Conservation (phyloP, 2,113 vertebrate genomes). For the Caranx melampygus region DNA sequence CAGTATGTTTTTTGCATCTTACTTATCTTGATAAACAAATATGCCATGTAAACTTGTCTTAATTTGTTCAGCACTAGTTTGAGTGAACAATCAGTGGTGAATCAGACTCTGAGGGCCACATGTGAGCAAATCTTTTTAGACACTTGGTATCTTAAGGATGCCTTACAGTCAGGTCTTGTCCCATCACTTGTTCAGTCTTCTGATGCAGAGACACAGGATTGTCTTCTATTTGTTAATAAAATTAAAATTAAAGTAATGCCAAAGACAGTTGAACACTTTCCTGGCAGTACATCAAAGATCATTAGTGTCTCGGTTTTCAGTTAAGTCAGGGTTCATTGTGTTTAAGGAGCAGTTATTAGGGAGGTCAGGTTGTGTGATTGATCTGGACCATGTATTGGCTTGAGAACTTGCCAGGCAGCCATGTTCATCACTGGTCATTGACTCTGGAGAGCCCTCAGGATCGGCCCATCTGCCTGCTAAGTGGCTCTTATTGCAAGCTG, state of each 20-base stretch:
- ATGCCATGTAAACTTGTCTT: not conserved
- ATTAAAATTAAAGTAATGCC: not conserved
- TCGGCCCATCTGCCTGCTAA: conserved; percentile 67
- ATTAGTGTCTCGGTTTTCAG: not conserved
- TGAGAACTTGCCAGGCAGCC: conserved; percentile 51
- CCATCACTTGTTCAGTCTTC: conserved; percentile 4
- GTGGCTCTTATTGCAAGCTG: conserved; percentile 74
- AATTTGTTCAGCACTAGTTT: not conserved
- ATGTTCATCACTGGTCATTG: conserved; percentile 62
- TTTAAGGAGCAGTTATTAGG: not conserved
- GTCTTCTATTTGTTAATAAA: not conserved
- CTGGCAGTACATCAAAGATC: not conserved
- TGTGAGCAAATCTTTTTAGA: conserved; percentile 32
- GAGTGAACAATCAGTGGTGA: not conserved
- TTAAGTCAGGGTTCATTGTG: not conserved
- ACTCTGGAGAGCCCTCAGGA: conserved; percentile 53
- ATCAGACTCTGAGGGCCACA: not conserved
- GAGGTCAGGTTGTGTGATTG: conserved; percentile 9
- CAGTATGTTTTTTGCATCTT: not conserved
- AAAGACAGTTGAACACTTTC: not conserved
- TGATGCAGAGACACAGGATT: not conserved
- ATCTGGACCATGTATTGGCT: conserved; percentile 41
- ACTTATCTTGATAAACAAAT: not conserved
- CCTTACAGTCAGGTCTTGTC: conserved; percentile 1
- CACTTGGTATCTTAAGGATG: not conserved